phyloP scores from a whole-genome alignment of 2,797 vertebrate genomes.

The Aphelocoma californica region DNA sequence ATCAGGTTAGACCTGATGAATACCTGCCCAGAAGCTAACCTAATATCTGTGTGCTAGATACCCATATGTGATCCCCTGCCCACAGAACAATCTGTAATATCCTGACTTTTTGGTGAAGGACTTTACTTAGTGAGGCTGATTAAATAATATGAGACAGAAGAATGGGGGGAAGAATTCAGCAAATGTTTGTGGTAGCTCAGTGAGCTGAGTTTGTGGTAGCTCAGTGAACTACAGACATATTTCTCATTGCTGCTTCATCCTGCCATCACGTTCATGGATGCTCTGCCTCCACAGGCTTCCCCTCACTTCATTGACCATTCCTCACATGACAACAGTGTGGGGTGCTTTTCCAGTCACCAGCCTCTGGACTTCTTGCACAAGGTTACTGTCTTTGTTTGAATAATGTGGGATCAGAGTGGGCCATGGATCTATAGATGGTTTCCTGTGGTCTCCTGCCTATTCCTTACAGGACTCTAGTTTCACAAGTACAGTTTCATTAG shows the following conservation, averaged over 20 bases:
- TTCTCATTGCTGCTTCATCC: not conserved
- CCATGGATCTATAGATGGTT: not conserved
- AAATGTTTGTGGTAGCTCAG: not conserved
- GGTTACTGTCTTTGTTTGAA: not conserved
- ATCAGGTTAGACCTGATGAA: not conserved
- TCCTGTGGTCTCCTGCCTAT: not conserved
- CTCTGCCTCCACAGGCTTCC: not conserved
- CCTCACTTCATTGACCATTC: rapidly evolving
- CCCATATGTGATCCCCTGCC: not conserved
- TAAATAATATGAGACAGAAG: not conserved
- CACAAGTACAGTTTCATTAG: not conserved
- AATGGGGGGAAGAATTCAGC: not conserved
- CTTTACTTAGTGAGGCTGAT: not conserved
- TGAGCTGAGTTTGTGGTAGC: not conserved
- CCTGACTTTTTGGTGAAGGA: not conserved
- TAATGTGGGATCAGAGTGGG: not conserved
- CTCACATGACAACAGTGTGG: rapidly evolving
- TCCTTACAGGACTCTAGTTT: not conserved
- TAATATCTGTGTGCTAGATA: not conserved
- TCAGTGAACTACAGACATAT: not conserved
- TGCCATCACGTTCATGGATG: not conserved
- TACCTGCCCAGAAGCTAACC: not conserved
- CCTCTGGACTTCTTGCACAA: not conserved
- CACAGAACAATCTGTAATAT: not conserved
- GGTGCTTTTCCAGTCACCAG: not conserved